Evolutionary conservation across 2,113 vertebrate species (phyloP).

Genomic region (Deroptyus accipitrinus): DNA sequence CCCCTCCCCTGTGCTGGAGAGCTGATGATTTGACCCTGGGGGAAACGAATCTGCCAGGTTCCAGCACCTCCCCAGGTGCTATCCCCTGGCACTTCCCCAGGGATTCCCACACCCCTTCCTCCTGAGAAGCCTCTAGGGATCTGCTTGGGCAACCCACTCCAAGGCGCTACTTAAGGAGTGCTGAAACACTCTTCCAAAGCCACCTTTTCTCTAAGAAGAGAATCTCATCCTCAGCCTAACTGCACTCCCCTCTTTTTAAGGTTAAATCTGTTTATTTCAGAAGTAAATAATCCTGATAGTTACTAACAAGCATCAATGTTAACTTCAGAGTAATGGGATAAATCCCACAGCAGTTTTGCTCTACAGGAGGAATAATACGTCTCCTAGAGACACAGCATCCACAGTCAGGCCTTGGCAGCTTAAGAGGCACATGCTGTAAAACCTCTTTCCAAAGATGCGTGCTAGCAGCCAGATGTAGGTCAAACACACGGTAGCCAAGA

Average conservation of each 20-base stretch:
- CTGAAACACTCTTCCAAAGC: background rate
- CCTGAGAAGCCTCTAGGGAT: background rate
- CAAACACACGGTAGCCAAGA: background rate
- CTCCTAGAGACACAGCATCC: background rate
- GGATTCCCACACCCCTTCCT: background rate
- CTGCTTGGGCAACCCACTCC: background rate
- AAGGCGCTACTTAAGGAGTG: fast-evolving
- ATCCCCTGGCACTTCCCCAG: background rate
- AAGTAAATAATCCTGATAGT: background rate
- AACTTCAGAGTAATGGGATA: background rate
- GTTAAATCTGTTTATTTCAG: background rate
- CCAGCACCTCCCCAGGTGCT: background rate
- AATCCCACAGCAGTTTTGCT: background rate
- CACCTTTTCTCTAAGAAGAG: background rate
- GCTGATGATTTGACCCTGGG: background rate
- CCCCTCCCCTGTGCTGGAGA: background rate
- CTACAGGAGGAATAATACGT: background rate
- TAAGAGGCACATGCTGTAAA: background rate
- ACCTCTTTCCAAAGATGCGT: background rate
- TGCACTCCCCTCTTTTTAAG: background rate
- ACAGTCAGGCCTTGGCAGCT: background rate
- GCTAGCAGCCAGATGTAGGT: constrained; percentile 26
- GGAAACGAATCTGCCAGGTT: background rate
- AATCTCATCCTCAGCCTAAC: background rate
- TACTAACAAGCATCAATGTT: background rate